These are phyloP conservation scores for Bugulina stolonifera DNA, from an alignment of 2,888 invertebrate species.

Conservation along the genomic window DNA sequence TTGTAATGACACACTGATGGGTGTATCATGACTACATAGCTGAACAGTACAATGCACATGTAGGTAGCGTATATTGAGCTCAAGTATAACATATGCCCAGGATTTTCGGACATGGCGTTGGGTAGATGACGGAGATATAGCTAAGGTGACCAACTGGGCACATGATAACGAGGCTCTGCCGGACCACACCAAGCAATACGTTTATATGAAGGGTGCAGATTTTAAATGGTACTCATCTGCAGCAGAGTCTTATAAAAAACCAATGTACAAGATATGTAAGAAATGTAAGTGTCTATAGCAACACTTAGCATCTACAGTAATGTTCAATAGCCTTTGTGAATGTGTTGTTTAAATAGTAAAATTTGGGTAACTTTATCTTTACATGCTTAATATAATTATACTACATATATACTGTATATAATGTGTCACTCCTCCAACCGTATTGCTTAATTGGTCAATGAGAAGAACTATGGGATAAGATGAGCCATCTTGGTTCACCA, in stretches of 20 bases:
- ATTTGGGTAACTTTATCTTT: no score
- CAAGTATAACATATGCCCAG: no score
- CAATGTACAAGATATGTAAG: conserved; percentile 8
- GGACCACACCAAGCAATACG: background rate
- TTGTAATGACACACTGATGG: background rate
- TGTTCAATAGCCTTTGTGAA: no score
- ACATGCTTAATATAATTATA: no score
- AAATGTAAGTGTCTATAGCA: background rate
- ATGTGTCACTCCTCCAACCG: no score
- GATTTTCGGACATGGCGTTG: background rate
- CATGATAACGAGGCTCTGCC: background rate
- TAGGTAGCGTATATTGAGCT: no score
- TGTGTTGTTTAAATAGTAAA: no score
- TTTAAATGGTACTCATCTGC: background rate
- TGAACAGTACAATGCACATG: background rate
- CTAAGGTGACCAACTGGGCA: background rate
- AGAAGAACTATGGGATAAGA: no score
- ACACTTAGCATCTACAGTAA: no score
- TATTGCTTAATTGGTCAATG: no score
- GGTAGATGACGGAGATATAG: background rate
- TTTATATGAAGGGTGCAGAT: background rate
- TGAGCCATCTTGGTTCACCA: no score
- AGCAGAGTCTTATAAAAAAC: background rate
- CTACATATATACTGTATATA: no score
- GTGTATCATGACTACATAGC: background rate